A percentile compares a stretch with the other conserved stretches of the same genome.
Evolutionary conservation across 2,113 vertebrate genomes (phyloP).

Genomic region (Danio rerio): DNA sequence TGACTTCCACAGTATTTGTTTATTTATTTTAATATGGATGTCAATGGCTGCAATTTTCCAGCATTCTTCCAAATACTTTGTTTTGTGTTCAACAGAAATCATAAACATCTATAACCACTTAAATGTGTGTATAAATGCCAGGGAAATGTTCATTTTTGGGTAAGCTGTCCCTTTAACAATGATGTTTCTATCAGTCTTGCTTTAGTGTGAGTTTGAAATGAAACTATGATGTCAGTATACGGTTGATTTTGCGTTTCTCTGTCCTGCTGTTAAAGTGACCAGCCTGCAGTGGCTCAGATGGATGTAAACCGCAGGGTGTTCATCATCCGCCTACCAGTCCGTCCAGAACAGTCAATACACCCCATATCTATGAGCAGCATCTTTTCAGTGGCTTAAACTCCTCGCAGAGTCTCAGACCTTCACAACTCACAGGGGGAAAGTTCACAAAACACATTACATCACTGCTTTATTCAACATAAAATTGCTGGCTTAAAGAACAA

Average conservation of each 20-base stretch:
- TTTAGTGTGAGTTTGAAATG: not conserved
- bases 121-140: too few species aligned
- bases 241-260: not conserved
- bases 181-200: not conserved
- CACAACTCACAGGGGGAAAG: not conserved
- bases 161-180: too few species aligned
- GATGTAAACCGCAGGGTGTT: constrained; percentile 23
- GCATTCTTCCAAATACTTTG: too few species aligned
- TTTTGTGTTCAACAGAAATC: too few species aligned
- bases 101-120: too few species aligned
- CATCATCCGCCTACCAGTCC: not conserved
- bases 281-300: not conserved
- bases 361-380: constrained; percentile 4
- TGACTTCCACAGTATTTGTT: too few species aligned
- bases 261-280: not conserved
- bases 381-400: not conserved
- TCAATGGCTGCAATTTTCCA: too few species aligned
- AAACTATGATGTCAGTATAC: not conserved
- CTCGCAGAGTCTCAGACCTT: not conserved
- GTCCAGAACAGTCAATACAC: not conserved
- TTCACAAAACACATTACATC: not conserved
- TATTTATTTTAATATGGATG: too few species aligned
- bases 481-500: not conserved
- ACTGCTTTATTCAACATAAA: not conserved
- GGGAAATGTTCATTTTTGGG: too few species aligned